Base-by-base conservation (phyloP, 1,140 invertebrate species). In the Temnothorax curvispinosus region DNA sequence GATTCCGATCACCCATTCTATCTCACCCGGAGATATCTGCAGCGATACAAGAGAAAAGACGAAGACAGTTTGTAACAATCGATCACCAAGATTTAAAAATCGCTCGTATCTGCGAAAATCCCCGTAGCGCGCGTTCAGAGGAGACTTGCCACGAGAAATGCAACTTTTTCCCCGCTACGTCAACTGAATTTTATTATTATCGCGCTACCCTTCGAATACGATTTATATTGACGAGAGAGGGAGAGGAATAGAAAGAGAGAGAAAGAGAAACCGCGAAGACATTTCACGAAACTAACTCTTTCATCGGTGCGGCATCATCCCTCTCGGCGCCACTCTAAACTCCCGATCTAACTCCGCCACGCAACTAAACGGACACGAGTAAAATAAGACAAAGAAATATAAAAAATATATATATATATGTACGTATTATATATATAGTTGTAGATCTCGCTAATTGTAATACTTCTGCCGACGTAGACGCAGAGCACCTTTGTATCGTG, bases 401-500 rank as follows among this genome's bases (percentile, higher is more conserved):
- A 32, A 11, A 54, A 38, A 41, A n/a, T 11, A 27, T 56, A n/a
- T 6, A 27, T 13, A 44, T 58, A 44, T 71, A 58, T 50, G 38
- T 69, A 58, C 54, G 80, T 65, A 41, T 80, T 52, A 44, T 65
- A 67, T 8, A 67, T 38, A 62, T 54, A 84, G 56, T 18, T 38
- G 32, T 72, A 74, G 41, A 47, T 84, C n/a, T 56, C n/a, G 65
- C 65, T 84, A 44, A 84, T 84, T 72, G 69, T 72, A 60, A 60
- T 60, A 72, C 41, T 72, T 72, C 52, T 72, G 69, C 65, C 67
- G 41, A 38, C 27, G 41, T 74, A 84, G 65, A 60, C 41, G 75
- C 58, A 64, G 75, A 78, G 58, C 60, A 78, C 60, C 76, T 78
- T 78, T 78, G 76, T 78, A 84, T 60, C 38, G 38, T 84, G 27